A percentile compares a stretch with the other conserved stretches of the same genome.
These are phyloP conservation scores for Cantharis nigra DNA, from an alignment of 2,888 invertebrate genomes.

Conservation along the genomic window DNA sequence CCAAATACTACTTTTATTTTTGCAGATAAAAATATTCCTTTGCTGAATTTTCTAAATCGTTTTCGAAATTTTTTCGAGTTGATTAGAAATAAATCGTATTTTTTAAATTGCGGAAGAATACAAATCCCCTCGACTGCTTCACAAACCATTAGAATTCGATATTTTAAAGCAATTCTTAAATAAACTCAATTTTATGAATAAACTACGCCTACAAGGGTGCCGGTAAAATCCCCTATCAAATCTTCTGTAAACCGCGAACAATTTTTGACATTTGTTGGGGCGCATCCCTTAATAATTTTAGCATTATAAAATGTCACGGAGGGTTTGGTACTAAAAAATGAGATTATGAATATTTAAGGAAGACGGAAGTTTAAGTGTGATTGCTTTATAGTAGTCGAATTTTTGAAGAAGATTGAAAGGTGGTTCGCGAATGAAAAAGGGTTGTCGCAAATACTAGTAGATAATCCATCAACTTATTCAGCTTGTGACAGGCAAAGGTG, in stretches of 20 bases:
- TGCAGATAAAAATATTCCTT: background rate
- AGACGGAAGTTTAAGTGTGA: background rate
- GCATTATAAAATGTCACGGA: constrained; percentile 50
- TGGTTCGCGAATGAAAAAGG: constrained; percentile 31
- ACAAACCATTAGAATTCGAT: background rate
- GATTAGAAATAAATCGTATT: background rate
- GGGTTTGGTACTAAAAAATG: background rate
- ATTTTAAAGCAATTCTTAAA: constrained; percentile 23
- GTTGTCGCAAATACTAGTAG: constrained; percentile 38
- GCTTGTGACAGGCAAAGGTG: constrained; percentile 49
- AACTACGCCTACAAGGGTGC: constrained; percentile 8
- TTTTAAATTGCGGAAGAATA: background rate
- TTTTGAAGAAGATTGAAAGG: constrained; percentile 8
- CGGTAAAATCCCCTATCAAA: constrained; percentile 49
- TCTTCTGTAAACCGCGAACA: constrained; percentile 54
- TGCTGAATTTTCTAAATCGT: background rate
- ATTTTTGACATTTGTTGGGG: constrained; percentile 53
- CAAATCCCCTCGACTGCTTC: background rate
- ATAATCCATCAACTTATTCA: constrained; percentile 52
- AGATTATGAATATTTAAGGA: background rate
- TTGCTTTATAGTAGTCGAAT: constrained; percentile 6
- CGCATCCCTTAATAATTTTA: constrained; percentile 45
- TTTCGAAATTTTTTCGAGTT: background rate
- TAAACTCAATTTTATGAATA: constrained; percentile 25
- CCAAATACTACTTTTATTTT: constrained; percentile 23